Evolutionary conservation across 2,888 invertebrate genomes (phyloP).

Genomic region (Drosophila cyrtoloma): DNA sequence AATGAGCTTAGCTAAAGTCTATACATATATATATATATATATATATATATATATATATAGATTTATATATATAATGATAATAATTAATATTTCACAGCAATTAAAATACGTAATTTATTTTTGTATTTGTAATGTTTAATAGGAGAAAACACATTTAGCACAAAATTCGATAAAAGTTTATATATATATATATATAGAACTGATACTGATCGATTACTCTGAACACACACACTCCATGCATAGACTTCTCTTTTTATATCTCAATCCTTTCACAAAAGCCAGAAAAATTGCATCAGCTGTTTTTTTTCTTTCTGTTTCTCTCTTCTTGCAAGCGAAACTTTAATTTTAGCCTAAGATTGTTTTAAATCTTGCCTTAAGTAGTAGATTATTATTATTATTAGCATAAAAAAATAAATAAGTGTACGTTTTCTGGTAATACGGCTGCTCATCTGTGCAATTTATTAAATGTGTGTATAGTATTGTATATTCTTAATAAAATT

Average conservation of each 20-base stretch:
- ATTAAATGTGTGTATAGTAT: slow-evolving; percentile 59
- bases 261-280: not conserved
- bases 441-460: slow-evolving; percentile 66
- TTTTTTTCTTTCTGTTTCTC: slow-evolving; percentile 43
- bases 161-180: slow-evolving; percentile 55
- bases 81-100: slow-evolving; percentile 43
- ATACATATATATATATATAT: slow-evolving; percentile 8
- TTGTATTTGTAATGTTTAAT: slow-evolving; percentile 60
- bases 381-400: slow-evolving; percentile 44
- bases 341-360: slow-evolving; percentile 77
- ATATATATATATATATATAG: slow-evolving; percentile 9
- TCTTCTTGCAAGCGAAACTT: slow-evolving; percentile 49
- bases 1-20: slow-evolving; percentile 89
- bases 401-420: slow-evolving; percentile 21
- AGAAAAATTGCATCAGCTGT: slow-evolving; percentile 27
- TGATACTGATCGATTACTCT: slow-evolving; percentile 8
- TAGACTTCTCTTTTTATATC: slow-evolving; percentile 34
- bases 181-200: slow-evolving; percentile 53
- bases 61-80: slow-evolving; percentile 5
- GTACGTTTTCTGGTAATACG: slow-evolving; percentile 55
- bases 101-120: slow-evolving; percentile 78
- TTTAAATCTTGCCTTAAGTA: slow-evolving; percentile 83
- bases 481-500: slow-evolving; percentile 61
- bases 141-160: slow-evolving; percentile 48
- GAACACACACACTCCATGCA: slow-evolving; percentile 9